Percentiles rank a stretch among this genome's conserved stretches.
These are phyloP conservation scores for Danio kyathit DNA, from an alignment of 2,797 vertebrate genomes.

Conservation along the genomic window DNA sequence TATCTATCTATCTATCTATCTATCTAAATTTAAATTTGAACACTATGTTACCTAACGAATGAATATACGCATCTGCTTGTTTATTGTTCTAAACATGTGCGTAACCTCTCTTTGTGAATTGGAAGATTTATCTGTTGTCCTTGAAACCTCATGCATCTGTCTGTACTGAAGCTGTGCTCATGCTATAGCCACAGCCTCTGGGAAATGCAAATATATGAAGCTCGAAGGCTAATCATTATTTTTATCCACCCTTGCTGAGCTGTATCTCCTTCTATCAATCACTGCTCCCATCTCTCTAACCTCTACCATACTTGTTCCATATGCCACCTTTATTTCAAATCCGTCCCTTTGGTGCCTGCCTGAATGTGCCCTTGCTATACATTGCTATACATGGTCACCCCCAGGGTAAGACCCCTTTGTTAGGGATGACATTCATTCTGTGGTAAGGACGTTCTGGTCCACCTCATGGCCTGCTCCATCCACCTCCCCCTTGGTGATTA, in stretches of 20 bases:
- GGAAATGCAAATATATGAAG: constrained; percentile 43
- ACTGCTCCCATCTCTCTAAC: constrained; percentile 1
- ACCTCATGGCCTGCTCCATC: neutral
- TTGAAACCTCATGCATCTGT: constrained; percentile 36
- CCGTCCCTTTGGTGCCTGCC: constrained; percentile 25
- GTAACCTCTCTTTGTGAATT: neutral
- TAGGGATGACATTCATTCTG: constrained; percentile 38
- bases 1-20: neutral
- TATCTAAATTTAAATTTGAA: neutral
- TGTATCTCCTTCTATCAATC: constrained; percentile 28
- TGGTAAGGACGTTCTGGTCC: constrained; percentile 43
- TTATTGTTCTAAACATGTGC: neutral
- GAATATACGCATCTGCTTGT: neutral
- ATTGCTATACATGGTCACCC: constrained; percentile 44
- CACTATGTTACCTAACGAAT: neutral
- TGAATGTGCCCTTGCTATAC: constrained; percentile 40
- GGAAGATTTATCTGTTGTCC: constrained; percentile 6
- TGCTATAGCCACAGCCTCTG: constrained; percentile 19
- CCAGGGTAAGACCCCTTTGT: constrained; percentile 35
- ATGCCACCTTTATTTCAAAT: constrained; percentile 16
- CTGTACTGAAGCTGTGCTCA: neutral
- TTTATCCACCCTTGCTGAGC: constrained; percentile 28
- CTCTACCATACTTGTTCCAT: constrained; percentile 33
- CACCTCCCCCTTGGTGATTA: constrained; percentile 25
- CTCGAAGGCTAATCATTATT: constrained; percentile 33